A percentile compares a stretch with the other conserved stretches of the same genome.
Evolutionary conservation across 1,140 invertebrate species (phyloP).

Genomic region (Charaxes varanes): DNA sequence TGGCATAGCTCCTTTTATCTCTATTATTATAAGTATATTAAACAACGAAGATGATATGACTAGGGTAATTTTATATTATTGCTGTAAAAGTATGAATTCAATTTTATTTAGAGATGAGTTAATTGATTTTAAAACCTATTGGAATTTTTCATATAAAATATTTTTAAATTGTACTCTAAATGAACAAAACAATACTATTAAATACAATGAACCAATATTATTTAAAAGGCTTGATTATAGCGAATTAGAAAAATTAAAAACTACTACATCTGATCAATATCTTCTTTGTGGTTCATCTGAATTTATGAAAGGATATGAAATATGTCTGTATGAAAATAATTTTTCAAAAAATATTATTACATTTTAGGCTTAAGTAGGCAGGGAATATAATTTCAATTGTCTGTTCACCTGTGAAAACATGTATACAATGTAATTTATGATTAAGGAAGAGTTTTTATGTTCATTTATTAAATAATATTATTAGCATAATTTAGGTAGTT

Average conservation of each 20-base stretch:
- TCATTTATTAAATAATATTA: too few relatives aligned
- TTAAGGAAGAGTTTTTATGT: too few relatives aligned
- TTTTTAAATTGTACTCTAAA: conserved; percentile 66
- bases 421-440: too few relatives aligned
- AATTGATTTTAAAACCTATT: conserved; percentile 73
- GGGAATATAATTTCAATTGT: too few relatives aligned
- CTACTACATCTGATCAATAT: conserved; percentile 36
- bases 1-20: conserved; percentile 80
- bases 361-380: too few relatives aligned
- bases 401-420: too few relatives aligned
- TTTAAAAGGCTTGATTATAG: conserved; percentile 25
- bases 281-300: conserved; percentile 50
- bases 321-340: conserved; percentile 22
- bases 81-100: conserved; percentile 68
- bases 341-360: conserved; percentile 32
- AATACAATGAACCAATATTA: conserved; percentile 55
- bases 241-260: conserved; percentile 29
- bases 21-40: conserved; percentile 76
- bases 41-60: conserved; percentile 79
- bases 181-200: conserved; percentile 16
- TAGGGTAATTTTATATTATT: conserved; percentile 75
- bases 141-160: conserved; percentile 80
- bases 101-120: conserved; percentile 77
- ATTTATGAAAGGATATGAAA: conserved; percentile 41
- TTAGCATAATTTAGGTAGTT: too few relatives aligned